phyloP scores from a whole-genome alignment of 2,797 vertebrate genomes.

The Ispidina picta region DNA sequence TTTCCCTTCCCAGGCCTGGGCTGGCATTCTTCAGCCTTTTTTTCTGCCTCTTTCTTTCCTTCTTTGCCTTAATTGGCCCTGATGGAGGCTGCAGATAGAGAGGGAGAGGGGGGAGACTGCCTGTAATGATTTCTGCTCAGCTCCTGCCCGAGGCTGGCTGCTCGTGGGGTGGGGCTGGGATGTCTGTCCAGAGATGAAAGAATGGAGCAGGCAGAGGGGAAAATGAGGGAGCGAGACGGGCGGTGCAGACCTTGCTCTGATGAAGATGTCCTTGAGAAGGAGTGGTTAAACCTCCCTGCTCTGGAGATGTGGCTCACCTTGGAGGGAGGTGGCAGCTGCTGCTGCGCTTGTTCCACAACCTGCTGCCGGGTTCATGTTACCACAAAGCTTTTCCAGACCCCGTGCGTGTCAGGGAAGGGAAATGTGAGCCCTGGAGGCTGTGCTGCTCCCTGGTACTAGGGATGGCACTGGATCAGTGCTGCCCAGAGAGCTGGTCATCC shows the following conservation, averaged over 20 bases:
- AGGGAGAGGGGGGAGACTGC: neutral
- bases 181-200: neutral
- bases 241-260: constrained; percentile 4
- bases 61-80: neutral
- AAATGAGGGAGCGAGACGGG: neutral
- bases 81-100: constrained; percentile 13
- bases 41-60: neutral
- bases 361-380: neutral
- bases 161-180: neutral
- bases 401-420: neutral
- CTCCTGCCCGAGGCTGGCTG: neutral
- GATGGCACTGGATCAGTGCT: neutral
- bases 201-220: neutral
- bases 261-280: neutral
- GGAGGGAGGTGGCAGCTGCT: neutral
- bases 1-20: neutral
- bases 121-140: constrained; percentile 34
- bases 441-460: neutral
- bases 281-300: constrained; percentile 1
- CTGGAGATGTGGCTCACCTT: neutral
- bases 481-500: rapidly evolving
- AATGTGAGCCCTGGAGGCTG: neutral
- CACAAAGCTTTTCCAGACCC: neutral
- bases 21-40: neutral
- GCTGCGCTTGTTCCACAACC: neutral